A percentile compares a stretch with the other conserved stretches of the same genome.
Conservation (phyloP, 2,113 vertebrate genomes). For the Phocoena sinus region DNA sequence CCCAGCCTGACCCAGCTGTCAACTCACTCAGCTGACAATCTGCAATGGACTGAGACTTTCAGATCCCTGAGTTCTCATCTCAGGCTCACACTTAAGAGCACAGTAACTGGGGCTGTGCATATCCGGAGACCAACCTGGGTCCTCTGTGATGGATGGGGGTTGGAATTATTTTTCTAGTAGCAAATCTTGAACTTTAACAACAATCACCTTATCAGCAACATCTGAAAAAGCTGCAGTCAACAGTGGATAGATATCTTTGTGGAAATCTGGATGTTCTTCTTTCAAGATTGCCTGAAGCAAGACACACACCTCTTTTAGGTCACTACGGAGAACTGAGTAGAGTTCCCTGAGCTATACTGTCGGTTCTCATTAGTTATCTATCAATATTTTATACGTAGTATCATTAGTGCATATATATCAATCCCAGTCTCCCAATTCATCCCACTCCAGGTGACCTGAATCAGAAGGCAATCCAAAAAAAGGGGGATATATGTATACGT, state of each 20-base stretch:
- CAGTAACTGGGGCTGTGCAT: neutral
- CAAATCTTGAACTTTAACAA: neutral
- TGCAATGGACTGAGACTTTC: neutral
- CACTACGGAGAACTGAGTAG: too few relatives aligned
- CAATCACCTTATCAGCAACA: neutral
- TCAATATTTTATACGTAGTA: too few relatives aligned
- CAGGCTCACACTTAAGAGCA: neutral
- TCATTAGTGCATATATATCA: too few relatives aligned
- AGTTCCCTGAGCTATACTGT: too few relatives aligned
- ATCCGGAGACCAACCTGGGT: neutral
- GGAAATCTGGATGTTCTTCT: constrained; percentile 40
- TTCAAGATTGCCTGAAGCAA: constrained; percentile 36
- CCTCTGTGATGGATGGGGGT: neutral
- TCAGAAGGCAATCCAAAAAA: too few relatives aligned
- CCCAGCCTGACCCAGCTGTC: neutral
- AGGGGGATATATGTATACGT: too few relatives aligned
- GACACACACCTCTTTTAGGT: neutral
- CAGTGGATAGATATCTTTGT: neutral
- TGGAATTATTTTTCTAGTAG: neutral
- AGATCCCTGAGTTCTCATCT: neutral
- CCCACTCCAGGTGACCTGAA: too few relatives aligned
- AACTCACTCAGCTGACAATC: neutral
- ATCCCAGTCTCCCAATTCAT: too few relatives aligned
- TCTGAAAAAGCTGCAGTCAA: neutral
- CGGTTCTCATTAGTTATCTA: too few relatives aligned